Percentiles rank a stretch among this genome's conserved stretches.
Conservation (phyloP, 2,113 vertebrate species). For the Polypterus bichir region DNA sequence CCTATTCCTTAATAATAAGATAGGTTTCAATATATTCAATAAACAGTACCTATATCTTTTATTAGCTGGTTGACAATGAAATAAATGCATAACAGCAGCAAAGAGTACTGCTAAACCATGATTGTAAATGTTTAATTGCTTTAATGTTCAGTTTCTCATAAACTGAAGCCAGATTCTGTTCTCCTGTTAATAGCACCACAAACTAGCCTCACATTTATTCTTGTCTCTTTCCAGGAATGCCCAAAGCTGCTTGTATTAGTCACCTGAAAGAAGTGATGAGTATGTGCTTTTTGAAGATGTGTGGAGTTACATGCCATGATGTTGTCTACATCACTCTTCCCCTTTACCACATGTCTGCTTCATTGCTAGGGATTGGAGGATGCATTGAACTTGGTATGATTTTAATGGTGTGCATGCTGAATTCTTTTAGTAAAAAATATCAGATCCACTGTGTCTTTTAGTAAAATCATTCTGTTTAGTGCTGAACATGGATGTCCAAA, state of each 20-base stretch:
- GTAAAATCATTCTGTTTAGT: no score
- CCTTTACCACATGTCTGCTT: conserved; percentile 79
- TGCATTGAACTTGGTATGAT: conserved; percentile 71
- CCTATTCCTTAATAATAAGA: no score
- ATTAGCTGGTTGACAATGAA: neutral
- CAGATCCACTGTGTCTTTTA: neutral
- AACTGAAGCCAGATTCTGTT: neutral
- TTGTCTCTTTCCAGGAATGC: conserved; percentile 54
- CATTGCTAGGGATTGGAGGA: conserved; percentile 75
- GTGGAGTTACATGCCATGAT: conserved; percentile 60
- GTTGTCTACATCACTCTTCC: conserved; percentile 73
- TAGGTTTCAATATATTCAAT: neutral
- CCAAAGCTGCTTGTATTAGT: conserved; percentile 76
- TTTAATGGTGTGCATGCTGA: neutral
- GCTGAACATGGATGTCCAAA: neutral
- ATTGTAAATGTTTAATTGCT: neutral
- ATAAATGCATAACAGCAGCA: neutral
- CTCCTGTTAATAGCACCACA: neutral
- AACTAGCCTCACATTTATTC: neutral
- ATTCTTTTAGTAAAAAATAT: neutral
- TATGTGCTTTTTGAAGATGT: conserved; percentile 60
- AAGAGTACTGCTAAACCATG: neutral
- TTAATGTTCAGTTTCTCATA: neutral
- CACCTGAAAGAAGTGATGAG: conserved; percentile 62
- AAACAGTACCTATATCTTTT: neutral